Percentiles rank a stretch among this genome's conserved stretches.
phyloP scores from a whole-genome alignment of 2,797 vertebrate genomes.

The Pelochelys cantorii region DNA sequence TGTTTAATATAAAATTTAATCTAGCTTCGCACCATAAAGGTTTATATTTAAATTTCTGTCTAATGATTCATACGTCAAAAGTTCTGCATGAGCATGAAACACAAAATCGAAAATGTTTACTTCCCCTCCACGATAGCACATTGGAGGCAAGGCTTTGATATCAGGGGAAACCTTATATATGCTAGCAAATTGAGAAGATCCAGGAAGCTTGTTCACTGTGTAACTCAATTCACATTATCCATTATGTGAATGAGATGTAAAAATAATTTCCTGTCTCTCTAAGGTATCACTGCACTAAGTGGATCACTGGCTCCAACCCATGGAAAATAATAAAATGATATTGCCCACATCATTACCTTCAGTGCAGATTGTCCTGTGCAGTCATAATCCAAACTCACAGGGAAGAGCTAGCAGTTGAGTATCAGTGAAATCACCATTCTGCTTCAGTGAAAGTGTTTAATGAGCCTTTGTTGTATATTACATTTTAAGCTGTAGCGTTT shows the following conservation, averaged over 20 bases:
- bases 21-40: background rate
- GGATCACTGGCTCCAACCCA: conserved; percentile 27
- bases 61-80: background rate
- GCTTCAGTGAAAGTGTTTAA: conserved; percentile 26
- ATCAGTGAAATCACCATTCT: background rate
- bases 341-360: background rate
- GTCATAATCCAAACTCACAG: background rate
- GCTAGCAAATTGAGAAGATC: conserved; percentile 1
- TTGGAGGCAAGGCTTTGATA: background rate
- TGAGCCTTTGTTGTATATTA: conserved; percentile 11
- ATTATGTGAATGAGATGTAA: conserved; percentile 58
- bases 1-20: background rate
- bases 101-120: background rate
- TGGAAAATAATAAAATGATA: conserved; percentile 24
- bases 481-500: conserved; percentile 61
- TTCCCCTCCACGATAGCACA: background rate
- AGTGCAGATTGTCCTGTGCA: background rate
- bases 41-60: background rate
- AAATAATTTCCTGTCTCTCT: conserved; percentile 55
- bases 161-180: conserved; percentile 7
- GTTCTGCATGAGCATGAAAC: background rate
- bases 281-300: conserved; percentile 30
- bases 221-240: conserved; percentile 38
- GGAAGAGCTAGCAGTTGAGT: background rate
- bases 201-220: background rate